Base-by-base conservation (phyloP, 1,140 invertebrate species). In the Forficula auricularia region DNA sequence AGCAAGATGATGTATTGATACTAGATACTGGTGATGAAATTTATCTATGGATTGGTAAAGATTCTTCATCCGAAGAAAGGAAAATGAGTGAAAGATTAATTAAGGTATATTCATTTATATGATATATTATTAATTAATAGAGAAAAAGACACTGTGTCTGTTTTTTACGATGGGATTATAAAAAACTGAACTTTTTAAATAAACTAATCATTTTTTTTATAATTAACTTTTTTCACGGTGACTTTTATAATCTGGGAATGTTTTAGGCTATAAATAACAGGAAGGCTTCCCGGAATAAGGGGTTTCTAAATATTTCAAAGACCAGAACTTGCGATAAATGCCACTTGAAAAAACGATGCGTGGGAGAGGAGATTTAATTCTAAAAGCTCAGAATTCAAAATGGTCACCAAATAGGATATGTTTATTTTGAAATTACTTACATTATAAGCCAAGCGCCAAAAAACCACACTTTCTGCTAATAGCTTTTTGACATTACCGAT, bases 11-110 rank as follows among this genome's bases (percentile, higher is more conserved):
- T 50, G 64, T 79, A 0, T 82, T 82, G 70, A 61, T 83, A 9
- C 50, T 83, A 44, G 79, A 84, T 59, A 68, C 70, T 16, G 78
- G 77, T 10, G 71, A 77, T 54, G 75, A 79, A 54, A 59, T 85
- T 2, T 84, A 77, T 51, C 55, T 82, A 42, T 84, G 81, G 82
- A 63, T 80, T 40, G 83, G 83, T 16, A 64, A 68, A 40, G 73
- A 74, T 15, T 73, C 79, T n/a, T 71, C 71, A 9, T 66, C 70
- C 18, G 66, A 76, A 38, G 79, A 83, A 50, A 78, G 71, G 45
- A 57, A 64, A 43, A 64, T 66, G 14, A 64, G 67, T n/a, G 51
- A 65, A 16, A 55, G 64, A n/a, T 68, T 75, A 39, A 66, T 76
- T 32, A 59, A 69, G 61, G 72, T 75, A 59, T 12, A 20, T 13